Evolutionary conservation across 2,113 vertebrate genomes (phyloP).

Genomic region (Blennius ocellaris): DNA sequence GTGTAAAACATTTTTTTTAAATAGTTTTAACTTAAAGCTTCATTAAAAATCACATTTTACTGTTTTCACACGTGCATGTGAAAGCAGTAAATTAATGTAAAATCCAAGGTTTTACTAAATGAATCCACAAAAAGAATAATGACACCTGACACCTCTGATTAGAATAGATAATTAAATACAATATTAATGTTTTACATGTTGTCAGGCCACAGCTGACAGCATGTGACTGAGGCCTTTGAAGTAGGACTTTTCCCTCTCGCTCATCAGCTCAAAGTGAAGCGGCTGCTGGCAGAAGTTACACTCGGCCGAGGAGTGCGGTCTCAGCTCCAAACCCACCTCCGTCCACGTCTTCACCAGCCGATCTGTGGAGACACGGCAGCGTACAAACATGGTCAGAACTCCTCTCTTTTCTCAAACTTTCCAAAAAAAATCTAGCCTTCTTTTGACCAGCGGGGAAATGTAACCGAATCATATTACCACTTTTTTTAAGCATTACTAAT

Average conservation of each 20-base stretch:
- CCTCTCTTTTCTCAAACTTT: no score
- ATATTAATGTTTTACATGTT: not conserved
- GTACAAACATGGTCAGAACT: not conserved
- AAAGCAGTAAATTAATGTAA: not conserved
- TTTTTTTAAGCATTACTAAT: no score
- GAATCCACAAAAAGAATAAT: not conserved
- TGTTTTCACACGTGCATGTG: not conserved
- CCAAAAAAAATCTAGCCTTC: no score
- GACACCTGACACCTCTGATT: no score
- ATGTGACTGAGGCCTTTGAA: slow-evolving; percentile 92
- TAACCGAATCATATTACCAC: no score
- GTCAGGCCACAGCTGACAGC: slow-evolving; percentile 87
- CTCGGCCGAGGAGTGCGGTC: slow-evolving; percentile 88
- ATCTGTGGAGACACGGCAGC: slow-evolving; percentile 79
- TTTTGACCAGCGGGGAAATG: no score
- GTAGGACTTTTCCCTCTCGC: slow-evolving; percentile 89
- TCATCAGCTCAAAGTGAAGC: slow-evolving; percentile 93
- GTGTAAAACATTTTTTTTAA: not conserved
- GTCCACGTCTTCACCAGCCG: slow-evolving; percentile 89
- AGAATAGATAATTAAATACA: no score
- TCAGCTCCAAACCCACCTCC: slow-evolving; percentile 87
- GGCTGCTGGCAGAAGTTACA: slow-evolving; percentile 93
- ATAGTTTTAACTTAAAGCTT: not conserved
- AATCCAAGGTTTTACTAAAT: not conserved
- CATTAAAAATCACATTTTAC: not conserved